Conservation (phyloP, 2,888 invertebrate species). For the Chrysotoxum bicinctum region DNA sequence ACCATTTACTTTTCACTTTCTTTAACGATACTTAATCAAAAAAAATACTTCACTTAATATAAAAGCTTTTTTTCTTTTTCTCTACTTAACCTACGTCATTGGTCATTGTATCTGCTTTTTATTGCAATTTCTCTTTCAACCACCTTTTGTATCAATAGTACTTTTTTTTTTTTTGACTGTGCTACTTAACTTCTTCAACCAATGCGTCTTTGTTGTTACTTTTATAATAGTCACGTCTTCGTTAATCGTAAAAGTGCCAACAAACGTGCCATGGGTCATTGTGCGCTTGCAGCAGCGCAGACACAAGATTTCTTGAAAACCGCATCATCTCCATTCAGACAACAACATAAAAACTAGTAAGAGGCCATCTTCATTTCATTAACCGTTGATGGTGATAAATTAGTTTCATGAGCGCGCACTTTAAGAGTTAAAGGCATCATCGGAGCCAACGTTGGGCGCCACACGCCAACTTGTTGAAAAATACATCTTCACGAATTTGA, state of each 20-base stretch:
- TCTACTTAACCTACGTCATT: not conserved
- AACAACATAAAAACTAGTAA: constrained; percentile 22
- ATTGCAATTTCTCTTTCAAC: constrained; percentile 48
- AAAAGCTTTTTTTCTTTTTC: constrained; percentile 49
- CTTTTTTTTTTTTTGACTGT: not conserved
- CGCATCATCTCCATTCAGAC: constrained; percentile 26
- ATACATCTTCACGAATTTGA: constrained; percentile 45
- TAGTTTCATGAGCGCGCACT: constrained; percentile 43
- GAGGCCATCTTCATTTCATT: constrained; percentile 57
- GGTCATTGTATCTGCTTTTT: constrained; percentile 1
- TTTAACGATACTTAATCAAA: not conserved
- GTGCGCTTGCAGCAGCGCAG: constrained; percentile 16
- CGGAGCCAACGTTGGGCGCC: constrained; percentile 4
- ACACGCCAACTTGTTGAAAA: constrained; percentile 31
- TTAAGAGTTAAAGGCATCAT: constrained; percentile 47
- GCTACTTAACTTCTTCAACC: constrained; percentile 38
- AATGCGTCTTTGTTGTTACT: constrained; percentile 10
- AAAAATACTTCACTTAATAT: not conserved
- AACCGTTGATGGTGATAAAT: constrained; percentile 61
- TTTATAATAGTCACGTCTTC: constrained; percentile 44
- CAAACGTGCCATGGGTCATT: constrained; percentile 51
- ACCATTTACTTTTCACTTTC: not conserved
- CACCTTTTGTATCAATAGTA: constrained; percentile 21
- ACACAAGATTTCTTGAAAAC: constrained; percentile 8
- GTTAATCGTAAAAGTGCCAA: constrained; percentile 21